phyloP scores from a whole-genome alignment of 2,888 invertebrate genomes.

The Phyto melanocephala region DNA sequence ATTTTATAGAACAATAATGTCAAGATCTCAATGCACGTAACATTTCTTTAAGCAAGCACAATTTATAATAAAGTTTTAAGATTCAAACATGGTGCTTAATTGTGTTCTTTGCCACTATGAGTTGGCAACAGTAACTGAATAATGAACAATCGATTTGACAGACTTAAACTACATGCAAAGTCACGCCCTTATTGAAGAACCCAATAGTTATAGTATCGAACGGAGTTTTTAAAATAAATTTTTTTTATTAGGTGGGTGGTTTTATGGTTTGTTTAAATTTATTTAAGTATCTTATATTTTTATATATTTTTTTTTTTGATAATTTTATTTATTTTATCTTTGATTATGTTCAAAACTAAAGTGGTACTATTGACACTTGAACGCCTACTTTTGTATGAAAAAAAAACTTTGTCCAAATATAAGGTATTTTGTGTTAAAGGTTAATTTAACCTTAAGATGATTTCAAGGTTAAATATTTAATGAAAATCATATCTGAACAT shows the following conservation, averaged over 20 bases:
- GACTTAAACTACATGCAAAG: no score
- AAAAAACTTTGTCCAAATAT: not conserved
- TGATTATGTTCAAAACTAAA: constrained; percentile 24
- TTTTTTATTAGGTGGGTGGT: constrained; percentile 37
- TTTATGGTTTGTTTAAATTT: not conserved
- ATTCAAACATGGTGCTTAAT: no score
- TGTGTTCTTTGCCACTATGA: no score
- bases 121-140: no score
- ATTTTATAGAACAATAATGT: no score
- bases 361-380: constrained; percentile 46
- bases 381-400: constrained; percentile 42
- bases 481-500: not conserved
- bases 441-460: not conserved
- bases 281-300: not conserved
- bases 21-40: no score
- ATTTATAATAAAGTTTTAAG: no score
- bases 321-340: not conserved
- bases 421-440: constrained; percentile 1
- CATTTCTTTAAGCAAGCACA: no score
- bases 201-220: not conserved
- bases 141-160: no score
- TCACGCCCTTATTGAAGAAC: no score
- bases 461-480: constrained; percentile 6
- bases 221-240: not conserved
- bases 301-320: constrained; percentile 10